phyloP scores from a whole-genome alignment of 1,140 invertebrate species.

The Cryptotermes secundus region DNA sequence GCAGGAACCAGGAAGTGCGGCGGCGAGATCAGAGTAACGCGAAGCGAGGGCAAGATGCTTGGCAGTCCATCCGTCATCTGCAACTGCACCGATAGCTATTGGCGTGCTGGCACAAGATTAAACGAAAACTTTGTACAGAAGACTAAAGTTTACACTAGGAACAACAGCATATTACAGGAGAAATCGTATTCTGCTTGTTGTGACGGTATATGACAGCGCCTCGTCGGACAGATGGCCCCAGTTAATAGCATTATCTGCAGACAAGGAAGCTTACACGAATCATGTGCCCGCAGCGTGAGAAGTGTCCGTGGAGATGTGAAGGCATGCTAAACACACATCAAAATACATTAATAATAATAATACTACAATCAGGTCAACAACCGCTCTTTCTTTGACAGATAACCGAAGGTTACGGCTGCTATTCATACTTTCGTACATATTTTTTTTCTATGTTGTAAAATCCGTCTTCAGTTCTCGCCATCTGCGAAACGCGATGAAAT shows the following conservation, averaged over 20 bases:
- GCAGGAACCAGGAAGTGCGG: neutral
- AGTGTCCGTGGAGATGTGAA: neutral
- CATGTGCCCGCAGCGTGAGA: neutral
- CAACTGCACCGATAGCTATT: neutral
- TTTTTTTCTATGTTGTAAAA: too few species aligned
- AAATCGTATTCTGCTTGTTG: neutral
- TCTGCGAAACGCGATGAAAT: neutral
- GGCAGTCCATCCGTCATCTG: neutral
- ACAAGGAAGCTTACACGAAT: neutral
- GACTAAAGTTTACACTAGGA: neutral
- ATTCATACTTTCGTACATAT: too few species aligned
- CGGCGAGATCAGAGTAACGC: neutral
- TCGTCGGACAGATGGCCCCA: neutral
- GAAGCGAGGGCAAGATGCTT: neutral
- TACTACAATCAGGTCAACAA: neutral
- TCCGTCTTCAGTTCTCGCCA: neutral
- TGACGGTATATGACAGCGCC: neutral
- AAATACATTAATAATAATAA: neutral
- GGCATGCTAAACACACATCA: neutral
- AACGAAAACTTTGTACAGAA: neutral
- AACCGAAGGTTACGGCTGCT: neutral
- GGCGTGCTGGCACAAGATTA: neutral
- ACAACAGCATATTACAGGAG: neutral
- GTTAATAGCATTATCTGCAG: neutral
- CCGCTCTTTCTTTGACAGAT: too few species aligned